A percentile compares a stretch with the other conserved stretches of the same genome.
phyloP scores from a whole-genome alignment of 2,113 vertebrate species.

The Typhlomys cinereus region DNA sequence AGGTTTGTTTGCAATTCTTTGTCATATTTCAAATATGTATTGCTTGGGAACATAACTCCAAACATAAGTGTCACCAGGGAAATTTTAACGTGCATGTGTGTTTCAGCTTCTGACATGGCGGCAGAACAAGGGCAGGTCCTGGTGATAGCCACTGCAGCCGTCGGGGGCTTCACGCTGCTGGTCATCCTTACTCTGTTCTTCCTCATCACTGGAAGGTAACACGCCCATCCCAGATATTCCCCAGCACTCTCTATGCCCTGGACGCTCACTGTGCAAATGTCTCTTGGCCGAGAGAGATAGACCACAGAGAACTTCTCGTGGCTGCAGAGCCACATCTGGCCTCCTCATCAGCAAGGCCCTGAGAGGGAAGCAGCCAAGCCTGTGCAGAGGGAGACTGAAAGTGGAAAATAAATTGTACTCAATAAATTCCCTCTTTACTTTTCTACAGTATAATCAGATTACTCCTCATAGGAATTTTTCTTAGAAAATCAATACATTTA shows the following conservation, averaged over 20 bases:
- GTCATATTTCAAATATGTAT: background rate
- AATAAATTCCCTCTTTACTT: background rate
- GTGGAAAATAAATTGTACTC: background rate
- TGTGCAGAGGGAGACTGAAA: background rate
- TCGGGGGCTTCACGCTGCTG: constrained; percentile 95
- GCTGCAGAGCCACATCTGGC: background rate
- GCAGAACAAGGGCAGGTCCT: constrained; percentile 96
- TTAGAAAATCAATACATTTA: background rate
- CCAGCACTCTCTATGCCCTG: background rate
- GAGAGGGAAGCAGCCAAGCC: background rate
- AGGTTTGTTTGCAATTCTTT: too few relatives aligned
- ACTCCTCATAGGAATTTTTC: background rate
- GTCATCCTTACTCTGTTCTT: constrained; percentile 97
- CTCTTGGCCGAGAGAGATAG: too few relatives aligned
- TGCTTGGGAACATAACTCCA: background rate
- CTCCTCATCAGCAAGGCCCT: background rate
- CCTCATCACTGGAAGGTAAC: constrained; percentile 96
- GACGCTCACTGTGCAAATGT: background rate
- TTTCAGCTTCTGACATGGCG: constrained; percentile 94
- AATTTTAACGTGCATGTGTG: constrained; percentile 63
- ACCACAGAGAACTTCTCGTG: background rate
- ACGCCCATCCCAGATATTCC: background rate
- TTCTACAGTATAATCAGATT: background rate
- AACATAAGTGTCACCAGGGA: background rate
- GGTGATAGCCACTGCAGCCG: constrained; percentile 95